Evolutionary conservation across 2,113 vertebrate genomes (phyloP), one percentile per base, ranked within the genome.

Genomic region (Stigmatopora argus): DNA sequence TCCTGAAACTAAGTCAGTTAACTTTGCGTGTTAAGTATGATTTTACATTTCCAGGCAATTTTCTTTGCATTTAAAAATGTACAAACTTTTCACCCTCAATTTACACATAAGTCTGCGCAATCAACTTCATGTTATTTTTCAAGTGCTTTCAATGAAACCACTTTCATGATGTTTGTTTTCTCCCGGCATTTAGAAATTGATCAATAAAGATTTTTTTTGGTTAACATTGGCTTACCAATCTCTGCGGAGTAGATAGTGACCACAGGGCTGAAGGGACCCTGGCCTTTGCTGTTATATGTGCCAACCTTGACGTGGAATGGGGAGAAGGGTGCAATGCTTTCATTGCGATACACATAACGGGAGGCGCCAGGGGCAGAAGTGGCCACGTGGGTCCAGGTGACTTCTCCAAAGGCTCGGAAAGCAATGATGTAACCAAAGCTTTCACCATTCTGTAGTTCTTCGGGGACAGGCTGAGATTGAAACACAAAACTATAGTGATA

Each of bases 391-490:
- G 94, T 96, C 95, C 95, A 98, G 0, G 87, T 94, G 7, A 90
- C 90, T 67, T 93, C 87, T 51, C 93, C 94, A 3, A 90, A 88
- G n/a, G 94, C 92, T 0, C 94, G 93, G 83, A 96, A 94, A 60
- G 95, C 94, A 1, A 97, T 94, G 38, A 96, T 94, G 71, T 97
- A 97, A 9, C 95, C 95, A 51, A 97, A 96, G n/a, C 94, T 95
- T 67, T 94, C 94, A 51, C 95, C 94, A 1, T 95, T 96, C 83
- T 97, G 94, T n/a, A 96, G 79, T 87, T 97, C 95, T 85, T 98
- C 96, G 0, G 95, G 94, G 71, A 98, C 89, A 67, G 94, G 94
- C 96, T 96, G 87, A 57, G 83, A 90, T 82, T 81, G 87, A 90
- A 89, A 89, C 83, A 87, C 85, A 87, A 89, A 88, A 89, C 86